Evolutionary conservation across 1,140 invertebrate species (phyloP), one percentile per base, ranked within the genome.

Genomic region (Apis cerana): DNA sequence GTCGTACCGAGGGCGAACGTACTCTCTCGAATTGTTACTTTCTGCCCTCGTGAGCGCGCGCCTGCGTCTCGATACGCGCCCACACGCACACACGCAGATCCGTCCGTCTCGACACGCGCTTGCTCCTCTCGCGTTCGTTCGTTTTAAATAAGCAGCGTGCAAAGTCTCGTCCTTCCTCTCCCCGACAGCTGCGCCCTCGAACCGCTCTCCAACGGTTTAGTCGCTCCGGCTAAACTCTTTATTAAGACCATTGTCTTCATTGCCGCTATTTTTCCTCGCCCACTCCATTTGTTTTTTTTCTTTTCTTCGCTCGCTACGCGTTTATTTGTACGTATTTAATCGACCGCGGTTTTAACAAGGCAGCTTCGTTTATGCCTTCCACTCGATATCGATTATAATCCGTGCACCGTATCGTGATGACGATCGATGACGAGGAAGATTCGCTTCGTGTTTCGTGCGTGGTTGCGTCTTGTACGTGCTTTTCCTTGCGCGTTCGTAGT

Each of bases 191-290:
- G 77, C 52, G 48, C 17, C n/a, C 65, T 54, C 54, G 19, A 23
- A 27, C 21, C 68, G 27, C n/a, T 21, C 17, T 21, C 62, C 19
- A 52, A 27, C 54, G 33, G 33, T 43, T 43, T 43, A 43, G 33
- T 43, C 33, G 33, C 33, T 43, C 33, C 33, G 33, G 0, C 33
- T 43, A 43, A 43, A 27, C 54, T 52, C 54, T 79, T 76, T 70
- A 79, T 79, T 79, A 79, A 58, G 76, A 70, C 23, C 56, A 79
- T 79, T 79, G 67, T 79, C 76, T 70, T 71, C 52, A 71, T 79
- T 71, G 76, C 54, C 13, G 17, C n/a, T 59, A 50, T 43, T 79
- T 79, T 71, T 79, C 76, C 70, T 70, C 11, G 8, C 33, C 33
- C 43, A 70, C 76, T 70, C 48, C 76, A 59, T 71, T 71, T 65